Percentiles rank a stretch among this genome's conserved stretches.
These are phyloP conservation scores for Nettapus auritus DNA, from an alignment of 2,113 vertebrate species.

Conservation along the genomic window DNA sequence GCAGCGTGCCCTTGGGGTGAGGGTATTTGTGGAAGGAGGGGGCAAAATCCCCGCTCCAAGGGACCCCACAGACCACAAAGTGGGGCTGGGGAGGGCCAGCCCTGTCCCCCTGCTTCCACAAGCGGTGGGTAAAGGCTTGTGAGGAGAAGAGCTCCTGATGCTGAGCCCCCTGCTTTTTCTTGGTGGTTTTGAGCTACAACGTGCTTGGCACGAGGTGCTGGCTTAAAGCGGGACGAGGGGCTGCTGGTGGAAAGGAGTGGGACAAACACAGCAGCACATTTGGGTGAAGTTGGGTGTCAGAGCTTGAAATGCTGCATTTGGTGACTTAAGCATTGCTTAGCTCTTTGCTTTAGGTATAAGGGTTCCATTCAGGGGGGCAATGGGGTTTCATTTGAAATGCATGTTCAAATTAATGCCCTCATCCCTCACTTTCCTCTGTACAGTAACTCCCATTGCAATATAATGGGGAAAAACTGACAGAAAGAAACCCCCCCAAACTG, in stretches of 20 bases:
- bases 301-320: background rate
- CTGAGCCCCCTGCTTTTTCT: background rate
- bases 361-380: background rate
- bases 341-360: background rate
- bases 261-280: background rate
- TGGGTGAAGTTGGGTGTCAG: no score
- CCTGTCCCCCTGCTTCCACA: no score
- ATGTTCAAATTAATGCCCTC: background rate
- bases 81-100: background rate
- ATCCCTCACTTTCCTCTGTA: background rate
- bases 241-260: background rate
- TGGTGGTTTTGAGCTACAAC: background rate
- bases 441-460: background rate
- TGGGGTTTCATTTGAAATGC: background rate
- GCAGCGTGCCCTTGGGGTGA: accelerated
- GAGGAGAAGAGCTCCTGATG: background rate
- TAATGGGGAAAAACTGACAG: background rate
- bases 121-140: background rate
- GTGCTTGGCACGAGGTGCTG: accelerated
- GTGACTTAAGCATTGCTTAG: background rate
- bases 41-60: background rate
- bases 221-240: background rate
- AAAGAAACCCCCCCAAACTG: background rate
- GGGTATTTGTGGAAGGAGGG: background rate
- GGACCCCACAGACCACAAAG: background rate